Base-by-base conservation (phyloP, 2,113 vertebrate species). In the Chunga burmeisteri region DNA sequence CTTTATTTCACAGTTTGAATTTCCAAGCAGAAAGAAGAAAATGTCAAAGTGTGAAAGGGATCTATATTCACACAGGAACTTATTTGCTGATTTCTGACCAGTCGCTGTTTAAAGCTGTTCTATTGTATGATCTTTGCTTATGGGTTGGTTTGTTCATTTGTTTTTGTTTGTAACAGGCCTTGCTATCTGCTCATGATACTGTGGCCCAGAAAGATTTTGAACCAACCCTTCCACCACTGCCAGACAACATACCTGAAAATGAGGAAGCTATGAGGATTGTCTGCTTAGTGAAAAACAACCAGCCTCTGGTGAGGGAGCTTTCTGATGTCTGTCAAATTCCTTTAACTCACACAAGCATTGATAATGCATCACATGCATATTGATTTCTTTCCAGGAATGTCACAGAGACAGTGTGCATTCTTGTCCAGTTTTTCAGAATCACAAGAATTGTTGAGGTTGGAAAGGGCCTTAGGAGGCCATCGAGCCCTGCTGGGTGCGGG, bases 241-340 rank as follows among this genome's bases (percentile, higher is more conserved):
- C 99, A 3, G 98, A 99, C 26, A 98, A 99, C 29, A 97, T 99
- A 81, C 98, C 99, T 8, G 98, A 99, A 12, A 98, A 99, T 11
- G 99, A 99, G 87, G 99, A 99, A 91, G 99, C 99, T 32, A 98
- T 99, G 97, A 98, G 99, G 96, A 99, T 99, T 85, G 98, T 99
- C 81, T 99, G 99, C 91, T 97, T 99, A 97, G 99, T 99, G 77
- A 99, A 99, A 97, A 99, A 99, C 97, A 99, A 99, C 44, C 99
- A 99, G 93, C 98, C 99, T 36, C 97, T 99, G 99, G 99, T 99
- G 97, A 99, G 98, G 53, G 86, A 90, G 27, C 66, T 77, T 72
- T 73, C 73, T 61, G 27, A 16, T 78, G 3, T 73, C 61, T 94
- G 26, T 80, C 87, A 71, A 72, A 34, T 78, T 82, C 58, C 61